phyloP scores from a whole-genome alignment of 2,113 vertebrate genomes.

The Lampris megalopsis region DNA sequence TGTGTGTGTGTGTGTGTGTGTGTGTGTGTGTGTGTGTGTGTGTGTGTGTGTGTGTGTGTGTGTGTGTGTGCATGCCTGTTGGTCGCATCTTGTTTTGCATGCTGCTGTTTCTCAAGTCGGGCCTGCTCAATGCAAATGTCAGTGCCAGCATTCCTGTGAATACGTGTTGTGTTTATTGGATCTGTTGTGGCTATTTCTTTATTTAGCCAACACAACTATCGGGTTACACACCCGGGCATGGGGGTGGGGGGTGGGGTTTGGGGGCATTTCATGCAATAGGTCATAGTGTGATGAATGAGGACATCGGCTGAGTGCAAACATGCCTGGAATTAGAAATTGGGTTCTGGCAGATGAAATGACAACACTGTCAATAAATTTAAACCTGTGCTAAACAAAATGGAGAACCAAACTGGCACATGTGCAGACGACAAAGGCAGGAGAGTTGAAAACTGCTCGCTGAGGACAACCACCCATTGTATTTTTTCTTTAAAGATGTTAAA shows the following conservation, averaged over 20 bases:
- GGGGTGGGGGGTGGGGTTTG: not conserved
- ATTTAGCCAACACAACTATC: slow-evolving; percentile 74
- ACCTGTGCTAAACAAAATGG: not conserved
- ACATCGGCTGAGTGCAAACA: slow-evolving; percentile 53
- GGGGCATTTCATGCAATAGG: slow-evolving; percentile 73
- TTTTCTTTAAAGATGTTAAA: too few species aligned
- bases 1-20: slow-evolving; percentile 33
- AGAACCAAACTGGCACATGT: not conserved
- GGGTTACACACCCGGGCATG: slow-evolving; percentile 64
- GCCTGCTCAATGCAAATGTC: slow-evolving; percentile 67
- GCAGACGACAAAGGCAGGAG: not conserved
- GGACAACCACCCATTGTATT: too few species aligned
- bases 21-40: slow-evolving; percentile 17
- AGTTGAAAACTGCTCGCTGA: too few species aligned
- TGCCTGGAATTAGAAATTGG: slow-evolving; percentile 51
- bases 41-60: slow-evolving; percentile 37
- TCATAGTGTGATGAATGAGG: slow-evolving; percentile 73
- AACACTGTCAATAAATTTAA: slow-evolving; percentile 21
- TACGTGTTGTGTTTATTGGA: slow-evolving; percentile 71
- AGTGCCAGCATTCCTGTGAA: slow-evolving; percentile 62
- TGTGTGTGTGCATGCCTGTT: slow-evolving; percentile 28
- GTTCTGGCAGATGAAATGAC: slow-evolving; percentile 49
- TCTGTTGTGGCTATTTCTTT: slow-evolving; percentile 73
- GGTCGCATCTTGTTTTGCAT: slow-evolving; percentile 43
- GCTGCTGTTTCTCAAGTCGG: slow-evolving; percentile 39